Percentiles rank a stretch among this genome's conserved stretches.
These are phyloP conservation scores for Furcifer pardalis DNA, from an alignment of 2,797 vertebrate species.

Conservation along the genomic window DNA sequence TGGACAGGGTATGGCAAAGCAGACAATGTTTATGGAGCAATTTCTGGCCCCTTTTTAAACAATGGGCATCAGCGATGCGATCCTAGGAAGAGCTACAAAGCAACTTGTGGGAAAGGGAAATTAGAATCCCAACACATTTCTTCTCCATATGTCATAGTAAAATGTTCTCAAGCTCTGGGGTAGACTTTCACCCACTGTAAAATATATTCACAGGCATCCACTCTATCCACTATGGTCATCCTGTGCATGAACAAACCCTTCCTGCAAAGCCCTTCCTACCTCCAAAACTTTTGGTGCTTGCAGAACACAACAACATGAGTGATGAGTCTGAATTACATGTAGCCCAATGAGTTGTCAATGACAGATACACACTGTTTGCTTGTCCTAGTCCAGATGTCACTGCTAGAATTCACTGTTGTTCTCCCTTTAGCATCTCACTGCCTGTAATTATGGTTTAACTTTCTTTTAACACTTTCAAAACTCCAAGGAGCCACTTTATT, in stretches of 20 bases:
- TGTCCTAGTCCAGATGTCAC: slow-evolving; percentile 59
- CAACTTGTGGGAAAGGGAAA: no score
- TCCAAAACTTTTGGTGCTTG: slow-evolving; percentile 40
- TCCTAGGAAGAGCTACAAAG: no score
- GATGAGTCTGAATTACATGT: slow-evolving; percentile 71
- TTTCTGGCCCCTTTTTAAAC: no score
- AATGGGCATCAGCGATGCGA: no score
- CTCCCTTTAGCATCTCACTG: slow-evolving; percentile 59
- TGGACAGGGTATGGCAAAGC: no score
- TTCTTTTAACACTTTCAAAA: slow-evolving; percentile 63
- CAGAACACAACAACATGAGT: slow-evolving; percentile 65
- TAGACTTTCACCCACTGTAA: slow-evolving; percentile 37
- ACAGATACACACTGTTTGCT: slow-evolving; percentile 64
- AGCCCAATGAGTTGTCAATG: slow-evolving; percentile 72
- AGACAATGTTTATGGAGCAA: no score
- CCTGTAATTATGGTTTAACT: slow-evolving; percentile 65
- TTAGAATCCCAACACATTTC: background rate
- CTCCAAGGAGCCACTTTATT: slow-evolving; percentile 49
- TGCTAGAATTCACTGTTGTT: slow-evolving; percentile 51
- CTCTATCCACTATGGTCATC: slow-evolving; percentile 50
- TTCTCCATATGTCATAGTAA: background rate
- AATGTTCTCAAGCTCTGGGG: background rate
- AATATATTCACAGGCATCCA: slow-evolving; percentile 45
- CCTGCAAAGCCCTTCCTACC: slow-evolving; percentile 47
- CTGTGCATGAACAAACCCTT: slow-evolving; percentile 46